Percentiles rank a stretch among this genome's conserved stretches.
phyloP scores from a whole-genome alignment of 2,797 vertebrate species.

The Acanthiza pusilla region DNA sequence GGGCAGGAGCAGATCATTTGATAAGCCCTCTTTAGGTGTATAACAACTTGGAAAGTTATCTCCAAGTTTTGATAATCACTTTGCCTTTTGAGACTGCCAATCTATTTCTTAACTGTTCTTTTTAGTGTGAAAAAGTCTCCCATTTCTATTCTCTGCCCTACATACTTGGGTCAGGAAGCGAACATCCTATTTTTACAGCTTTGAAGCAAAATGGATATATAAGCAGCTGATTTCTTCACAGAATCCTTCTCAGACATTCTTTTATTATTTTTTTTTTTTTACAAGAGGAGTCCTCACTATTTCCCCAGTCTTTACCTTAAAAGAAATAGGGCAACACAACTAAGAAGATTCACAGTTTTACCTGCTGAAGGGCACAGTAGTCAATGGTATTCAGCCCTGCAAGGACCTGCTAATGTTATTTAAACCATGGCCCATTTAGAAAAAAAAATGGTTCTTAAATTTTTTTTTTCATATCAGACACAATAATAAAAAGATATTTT shows the following conservation, averaged over 20 bases:
- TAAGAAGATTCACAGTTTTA: conserved; percentile 23
- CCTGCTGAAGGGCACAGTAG: conserved; percentile 32
- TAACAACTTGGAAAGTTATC: conserved; percentile 54
- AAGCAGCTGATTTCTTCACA: conserved; percentile 64
- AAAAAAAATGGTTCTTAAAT: background rate
- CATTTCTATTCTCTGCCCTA: conserved; percentile 57
- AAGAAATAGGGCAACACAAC: conserved; percentile 54
- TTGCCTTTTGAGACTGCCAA: conserved; percentile 17
- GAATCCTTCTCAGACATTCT: conserved; percentile 32
- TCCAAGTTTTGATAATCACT: conserved; percentile 53
- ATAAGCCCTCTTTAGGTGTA: background rate
- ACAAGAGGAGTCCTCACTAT: background rate
- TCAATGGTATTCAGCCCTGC: background rate
- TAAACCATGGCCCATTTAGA: background rate
- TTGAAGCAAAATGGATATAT: conserved; percentile 55
- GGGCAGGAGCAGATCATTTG: conserved; percentile 20
- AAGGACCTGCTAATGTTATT: background rate
- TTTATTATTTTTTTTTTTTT: conserved; percentile 21
- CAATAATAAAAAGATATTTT: background rate
- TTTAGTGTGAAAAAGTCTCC: conserved; percentile 54
- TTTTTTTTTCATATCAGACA: background rate
- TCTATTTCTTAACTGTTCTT: conserved; percentile 45
- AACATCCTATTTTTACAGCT: conserved; percentile 65
- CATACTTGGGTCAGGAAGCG: conserved; percentile 60
- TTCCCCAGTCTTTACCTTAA: conserved; percentile 13